Evolutionary conservation across 2,888 invertebrate genomes (phyloP).

Genomic region (Salticus scenicus): DNA sequence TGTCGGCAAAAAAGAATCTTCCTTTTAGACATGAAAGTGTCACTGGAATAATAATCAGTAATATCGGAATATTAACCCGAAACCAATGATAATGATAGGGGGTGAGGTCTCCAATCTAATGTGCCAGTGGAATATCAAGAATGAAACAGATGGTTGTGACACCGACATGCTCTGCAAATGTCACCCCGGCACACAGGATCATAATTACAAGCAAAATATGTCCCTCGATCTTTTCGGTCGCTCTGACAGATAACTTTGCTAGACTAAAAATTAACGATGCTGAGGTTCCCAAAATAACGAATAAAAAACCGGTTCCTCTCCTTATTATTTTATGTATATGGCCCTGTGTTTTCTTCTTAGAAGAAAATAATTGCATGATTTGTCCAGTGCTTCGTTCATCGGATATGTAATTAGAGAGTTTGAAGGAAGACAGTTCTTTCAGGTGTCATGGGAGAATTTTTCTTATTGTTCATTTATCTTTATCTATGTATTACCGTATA

Average conservation of each 20-base stretch:
- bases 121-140: slow-evolving; percentile 41
- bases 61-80: slow-evolving; percentile 65
- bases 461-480: neutral
- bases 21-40: slow-evolving; percentile 35
- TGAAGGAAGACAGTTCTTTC: neutral
- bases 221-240: slow-evolving; percentile 25
- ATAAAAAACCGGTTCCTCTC: neutral
- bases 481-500: neutral
- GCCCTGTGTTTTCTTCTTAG: neutral
- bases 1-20: neutral
- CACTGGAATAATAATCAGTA: slow-evolving; percentile 58
- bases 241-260: slow-evolving; percentile 46
- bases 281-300: slow-evolving; percentile 1
- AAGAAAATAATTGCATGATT: slow-evolving; percentile 7
- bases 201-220: slow-evolving; percentile 64
- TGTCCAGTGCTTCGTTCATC: neutral
- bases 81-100: slow-evolving; percentile 59
- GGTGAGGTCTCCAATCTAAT: slow-evolving; percentile 34
- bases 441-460: neutral
- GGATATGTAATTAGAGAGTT: slow-evolving; percentile 4
- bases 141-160: slow-evolving; percentile 41
- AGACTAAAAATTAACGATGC: slow-evolving; percentile 28
- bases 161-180: slow-evolving; percentile 44
- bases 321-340: neutral
- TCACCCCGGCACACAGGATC: slow-evolving; percentile 35